Conservation (phyloP, 2,888 invertebrate genomes). For the Podabrus alpinus region DNA sequence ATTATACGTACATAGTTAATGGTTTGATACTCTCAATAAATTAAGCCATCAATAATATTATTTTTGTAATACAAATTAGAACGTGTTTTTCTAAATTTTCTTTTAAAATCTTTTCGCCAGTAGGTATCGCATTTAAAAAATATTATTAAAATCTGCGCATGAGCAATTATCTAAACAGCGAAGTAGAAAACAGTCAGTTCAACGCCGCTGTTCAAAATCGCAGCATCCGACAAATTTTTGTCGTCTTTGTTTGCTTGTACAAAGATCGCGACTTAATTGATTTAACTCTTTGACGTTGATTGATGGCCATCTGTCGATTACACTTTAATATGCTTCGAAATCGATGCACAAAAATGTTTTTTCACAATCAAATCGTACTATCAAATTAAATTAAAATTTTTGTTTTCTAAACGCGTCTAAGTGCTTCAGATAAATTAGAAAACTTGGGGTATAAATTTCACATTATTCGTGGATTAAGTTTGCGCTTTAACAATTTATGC, state of each 20-base stretch:
- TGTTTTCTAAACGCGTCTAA: slow-evolving; percentile 6
- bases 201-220: slow-evolving; percentile 28
- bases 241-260: slow-evolving; percentile 1
- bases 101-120: neutral
- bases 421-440: slow-evolving; percentile 14
- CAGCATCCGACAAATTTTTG: slow-evolving; percentile 9
- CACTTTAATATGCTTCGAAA: neutral
- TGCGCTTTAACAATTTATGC: slow-evolving; percentile 11
- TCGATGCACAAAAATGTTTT: slow-evolving; percentile 4
- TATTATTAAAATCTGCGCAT: slow-evolving; percentile 23
- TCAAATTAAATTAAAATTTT: neutral
- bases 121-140: slow-evolving; percentile 5
- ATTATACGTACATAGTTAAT: neutral
- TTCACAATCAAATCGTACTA: slow-evolving; percentile 1
- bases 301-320: slow-evolving; percentile 2
- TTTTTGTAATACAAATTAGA: neutral
- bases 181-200: slow-evolving; percentile 29
- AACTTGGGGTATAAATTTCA: slow-evolving; percentile 9
- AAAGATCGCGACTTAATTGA: slow-evolving; percentile 9
- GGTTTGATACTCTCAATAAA: neutral
- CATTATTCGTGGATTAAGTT: slow-evolving; percentile 13
- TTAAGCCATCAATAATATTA: neutral
- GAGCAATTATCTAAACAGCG: slow-evolving; percentile 29
- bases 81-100: neutral
- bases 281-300: slow-evolving; percentile 2